Evolutionary conservation across 2,888 invertebrate species (phyloP), one percentile per base, ranked within the genome.

Genomic region (Cheiracanthium punctorium): DNA sequence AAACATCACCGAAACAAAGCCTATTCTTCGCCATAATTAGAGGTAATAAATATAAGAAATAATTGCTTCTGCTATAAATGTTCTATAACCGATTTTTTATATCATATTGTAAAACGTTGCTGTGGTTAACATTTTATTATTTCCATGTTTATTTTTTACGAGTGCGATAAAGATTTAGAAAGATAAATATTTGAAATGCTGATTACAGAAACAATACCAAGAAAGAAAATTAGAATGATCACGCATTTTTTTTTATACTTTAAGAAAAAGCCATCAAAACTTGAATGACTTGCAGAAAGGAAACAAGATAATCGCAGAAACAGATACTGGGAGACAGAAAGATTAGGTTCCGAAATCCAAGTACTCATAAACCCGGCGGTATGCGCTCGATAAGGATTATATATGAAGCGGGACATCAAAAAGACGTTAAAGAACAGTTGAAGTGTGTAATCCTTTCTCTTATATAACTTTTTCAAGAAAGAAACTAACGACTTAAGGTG

Each of bases 311-410:
- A 37, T 69, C 32, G 69, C 17, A 33, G 52, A n/a, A 64, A 43
- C 64, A 80, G 24, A 58, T 72, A 72, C 29, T 24, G 37, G 64
- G 41, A 14, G 65, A 28, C 33, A 43, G 33, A 73, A 65, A 65
- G 65, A 73, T 72, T 67, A 72, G 24, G 17, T 32, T 8, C 24
- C 30, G 37, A 69, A 70, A 37, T 75, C 69, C 67, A 81, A 81
- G 80, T 37, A 33, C 52, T 81, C 73, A 58, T 81, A 81, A 81
- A 81, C 64, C 28, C 58, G 20, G 20, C 30, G 41, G 20, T 75
- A 32, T 70, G 30, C 69, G 33, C 67, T 81, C 28, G 81, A 81
- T 81, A 81, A 75, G 58, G 74, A 70, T 81, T 75, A 81, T 70
- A 52, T 81, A 37, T 52, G 69, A 43, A 43, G 43, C 71, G 29